These are phyloP conservation scores for Calidris pygmaea DNA, from an alignment of 2,113 vertebrate species.

Conservation along the genomic window DNA sequence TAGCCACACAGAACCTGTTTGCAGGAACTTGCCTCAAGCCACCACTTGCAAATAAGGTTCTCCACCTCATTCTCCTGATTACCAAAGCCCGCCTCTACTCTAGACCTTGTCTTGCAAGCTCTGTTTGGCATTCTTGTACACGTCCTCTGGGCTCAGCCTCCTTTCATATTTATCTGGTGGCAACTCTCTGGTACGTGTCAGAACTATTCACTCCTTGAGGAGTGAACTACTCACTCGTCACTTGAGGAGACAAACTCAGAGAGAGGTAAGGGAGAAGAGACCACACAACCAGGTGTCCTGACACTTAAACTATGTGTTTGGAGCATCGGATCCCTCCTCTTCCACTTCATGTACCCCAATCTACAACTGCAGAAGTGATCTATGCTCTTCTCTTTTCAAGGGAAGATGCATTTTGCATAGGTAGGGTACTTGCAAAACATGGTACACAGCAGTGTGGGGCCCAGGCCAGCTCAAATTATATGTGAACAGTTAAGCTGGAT, in stretches of 20 bases:
- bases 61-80: neutral
- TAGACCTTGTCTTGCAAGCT: neutral
- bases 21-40: neutral
- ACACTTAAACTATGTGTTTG: neutral
- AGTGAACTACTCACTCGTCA: too few species aligned
- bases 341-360: neutral
- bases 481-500: neutral
- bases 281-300: fast-evolving
- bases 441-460: neutral
- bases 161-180: neutral
- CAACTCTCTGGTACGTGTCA: neutral
- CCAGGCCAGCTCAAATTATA: neutral
- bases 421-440: neutral
- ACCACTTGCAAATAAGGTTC: neutral
- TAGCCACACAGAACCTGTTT: neutral
- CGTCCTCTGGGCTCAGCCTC: neutral
- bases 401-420: neutral
- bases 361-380: neutral
- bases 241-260: neutral
- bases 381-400: neutral
- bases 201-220: neutral
- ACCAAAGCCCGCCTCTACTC: neutral
- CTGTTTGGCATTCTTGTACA: neutral
- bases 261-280: neutral
- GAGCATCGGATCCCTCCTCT: neutral